Conservation (phyloP, 2,888 invertebrate species). For the Idaea dimidiata region DNA sequence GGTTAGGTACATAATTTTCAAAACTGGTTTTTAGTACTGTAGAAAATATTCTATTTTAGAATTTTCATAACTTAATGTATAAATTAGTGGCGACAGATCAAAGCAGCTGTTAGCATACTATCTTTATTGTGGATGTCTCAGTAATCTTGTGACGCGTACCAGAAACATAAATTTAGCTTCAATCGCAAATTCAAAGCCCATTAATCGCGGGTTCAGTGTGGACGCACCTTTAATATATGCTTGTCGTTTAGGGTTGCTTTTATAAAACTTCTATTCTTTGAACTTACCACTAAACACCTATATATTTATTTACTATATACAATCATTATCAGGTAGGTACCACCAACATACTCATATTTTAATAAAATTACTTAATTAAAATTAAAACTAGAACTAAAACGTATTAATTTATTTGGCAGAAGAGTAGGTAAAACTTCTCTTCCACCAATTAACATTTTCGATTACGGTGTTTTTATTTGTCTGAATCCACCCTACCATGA, state of each 20-base stretch:
- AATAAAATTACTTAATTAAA: too few relatives aligned
- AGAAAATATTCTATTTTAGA: conserved; percentile 3
- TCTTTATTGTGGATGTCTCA: conserved; percentile 47
- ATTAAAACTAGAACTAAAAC: too few relatives aligned
- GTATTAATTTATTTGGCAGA: too few relatives aligned
- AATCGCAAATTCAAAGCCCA: conserved; percentile 67
- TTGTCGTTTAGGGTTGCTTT: conserved; percentile 46
- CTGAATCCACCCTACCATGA: too few relatives aligned
- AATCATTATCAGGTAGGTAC: too few relatives aligned
- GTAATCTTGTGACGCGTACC: conserved; percentile 65
- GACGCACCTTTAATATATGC: conserved; percentile 70
- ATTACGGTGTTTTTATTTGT: too few relatives aligned
- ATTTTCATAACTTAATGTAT: not conserved
- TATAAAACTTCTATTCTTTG: not conserved
- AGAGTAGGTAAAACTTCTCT: too few relatives aligned
- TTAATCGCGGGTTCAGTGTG: conserved; percentile 73
- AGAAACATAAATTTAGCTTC: conserved; percentile 76
- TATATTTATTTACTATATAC: conserved; percentile 5
- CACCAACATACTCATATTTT: too few relatives aligned
- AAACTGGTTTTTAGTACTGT: too few relatives aligned
- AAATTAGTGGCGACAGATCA: conserved; percentile 41
- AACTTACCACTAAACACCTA: not conserved
- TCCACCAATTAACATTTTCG: too few relatives aligned
- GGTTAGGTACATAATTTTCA: too few relatives aligned
- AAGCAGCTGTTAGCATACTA: conserved; percentile 52